phyloP scores from a whole-genome alignment of 2,113 vertebrate species.

The Donacobius atricapilla region DNA sequence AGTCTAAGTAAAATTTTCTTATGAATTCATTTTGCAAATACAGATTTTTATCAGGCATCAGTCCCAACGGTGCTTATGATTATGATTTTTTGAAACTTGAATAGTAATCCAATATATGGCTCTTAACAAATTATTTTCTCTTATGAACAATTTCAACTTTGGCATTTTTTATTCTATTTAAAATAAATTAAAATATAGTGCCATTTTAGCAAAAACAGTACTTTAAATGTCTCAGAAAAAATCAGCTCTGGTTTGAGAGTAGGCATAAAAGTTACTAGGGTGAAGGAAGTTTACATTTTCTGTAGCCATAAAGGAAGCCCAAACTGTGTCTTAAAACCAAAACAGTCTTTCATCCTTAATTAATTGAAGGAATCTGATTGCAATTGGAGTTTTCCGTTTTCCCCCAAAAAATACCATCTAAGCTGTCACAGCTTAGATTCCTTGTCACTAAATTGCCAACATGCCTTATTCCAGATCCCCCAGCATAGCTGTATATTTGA shows the following conservation, averaged over 20 bases:
- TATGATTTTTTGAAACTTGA: neutral
- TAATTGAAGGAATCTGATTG: conserved; percentile 5
- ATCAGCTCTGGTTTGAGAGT: neutral
- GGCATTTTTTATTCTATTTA: neutral
- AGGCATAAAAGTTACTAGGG: neutral
- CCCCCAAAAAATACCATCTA: neutral
- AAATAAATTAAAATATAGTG: neutral
- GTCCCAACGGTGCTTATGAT: neutral
- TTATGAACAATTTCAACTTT: neutral
- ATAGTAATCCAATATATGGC: neutral
- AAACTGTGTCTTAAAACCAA: neutral
- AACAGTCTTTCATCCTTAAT: neutral
- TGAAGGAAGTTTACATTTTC: neutral
- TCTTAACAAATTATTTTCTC: neutral
- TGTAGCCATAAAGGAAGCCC: neutral
- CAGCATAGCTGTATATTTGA: neutral
- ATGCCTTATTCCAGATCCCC: neutral
- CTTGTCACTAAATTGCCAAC: neutral
- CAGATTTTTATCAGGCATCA: neutral
- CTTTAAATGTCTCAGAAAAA: neutral
- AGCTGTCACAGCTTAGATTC: neutral
- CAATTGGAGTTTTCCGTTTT: neutral
- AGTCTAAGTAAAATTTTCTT: neutral
- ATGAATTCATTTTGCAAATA: neutral
- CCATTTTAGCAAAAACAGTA: neutral